Percentiles rank a stretch among this genome's conserved stretches.
Conservation (phyloP, 2,113 vertebrate species). For the Chroicocephalus ridibundus region DNA sequence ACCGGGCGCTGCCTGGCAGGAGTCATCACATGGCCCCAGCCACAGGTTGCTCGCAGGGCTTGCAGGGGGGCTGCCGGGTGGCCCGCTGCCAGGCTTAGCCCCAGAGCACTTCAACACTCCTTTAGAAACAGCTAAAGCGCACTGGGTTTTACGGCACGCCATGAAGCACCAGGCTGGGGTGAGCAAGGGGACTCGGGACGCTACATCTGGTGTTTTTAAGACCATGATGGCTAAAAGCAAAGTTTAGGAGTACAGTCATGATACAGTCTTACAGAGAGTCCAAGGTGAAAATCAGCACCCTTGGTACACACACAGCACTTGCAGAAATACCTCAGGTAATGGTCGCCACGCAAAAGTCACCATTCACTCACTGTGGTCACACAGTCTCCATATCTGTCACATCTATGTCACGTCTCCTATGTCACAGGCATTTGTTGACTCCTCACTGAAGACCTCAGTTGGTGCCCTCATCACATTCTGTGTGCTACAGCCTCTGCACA, state of each 20-base stretch:
- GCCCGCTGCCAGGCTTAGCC: neutral
- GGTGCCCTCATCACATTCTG: fast-evolving
- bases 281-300: neutral
- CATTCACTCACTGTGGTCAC: fast-evolving
- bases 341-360: fast-evolving
- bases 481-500: fast-evolving
- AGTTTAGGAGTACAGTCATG: neutral
- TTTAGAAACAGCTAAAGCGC: neutral
- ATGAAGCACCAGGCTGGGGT: fast-evolving
- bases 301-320: fast-evolving
- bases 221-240: neutral
- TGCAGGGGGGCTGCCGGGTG: neutral
- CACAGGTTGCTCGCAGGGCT: neutral
- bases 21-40: neutral
- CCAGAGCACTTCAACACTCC: neutral
- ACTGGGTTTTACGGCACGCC: fast-evolving
- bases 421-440: neutral
- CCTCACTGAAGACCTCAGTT: fast-evolving
- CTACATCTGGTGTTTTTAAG: fast-evolving
- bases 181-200: neutral
- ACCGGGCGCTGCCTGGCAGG: neutral
- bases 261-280: fast-evolving
- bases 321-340: fast-evolving
- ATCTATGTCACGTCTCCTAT: neutral
- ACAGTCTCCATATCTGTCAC: neutral